Base-by-base conservation (phyloP, 2,797 vertebrate species). In the Toxotes lorentzi region DNA sequence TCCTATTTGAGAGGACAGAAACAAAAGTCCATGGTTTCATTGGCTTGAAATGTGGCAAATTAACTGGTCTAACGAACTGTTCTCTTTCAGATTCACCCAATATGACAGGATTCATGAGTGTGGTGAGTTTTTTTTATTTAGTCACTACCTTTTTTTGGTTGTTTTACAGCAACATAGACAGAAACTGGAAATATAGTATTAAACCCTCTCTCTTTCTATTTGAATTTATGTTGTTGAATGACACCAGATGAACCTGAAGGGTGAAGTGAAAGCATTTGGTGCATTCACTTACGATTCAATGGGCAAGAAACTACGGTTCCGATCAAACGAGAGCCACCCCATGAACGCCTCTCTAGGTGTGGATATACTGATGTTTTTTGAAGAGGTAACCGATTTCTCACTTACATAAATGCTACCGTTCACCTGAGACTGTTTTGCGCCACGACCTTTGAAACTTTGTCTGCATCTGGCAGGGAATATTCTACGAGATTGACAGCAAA, bases 401-500 rank as follows among this genome's bases (percentile, higher is more conserved):
- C 2, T 38, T 54, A 43, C 16, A 19, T 2, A 56, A 76, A 50
- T 24, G 4, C 17, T 30, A 35, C 56, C 12, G 1, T 9, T 76
- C 2, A 58, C 5, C 10, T 48, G 2, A 59, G 50, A 54, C 1
- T 8, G 9, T 66, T 66, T 40, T n/a, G 34, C 13, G 0, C 13
- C 17, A 34, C 67, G 56, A 73, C 41, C 16, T 64, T 50, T 67
- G 23, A 59, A 61, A 32, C 30, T 58, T 2, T 64, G 7, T 74
- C 19, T 54, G 1, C 5, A 1, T 34, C 27, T n/a, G 32, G 17
- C 82, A 96, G 95, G 93, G 91, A 24, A 24, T 93, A 41, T 86
- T 95, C 81, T 96, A 94, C 6, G 94, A 96, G 83, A 92, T 96
- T 34, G 94, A 96, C 91, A 90, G 73, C 82, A 95, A 94, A 86